Base-by-base conservation (phyloP, 2,797 vertebrate species). In the Rhinichthys osculus region DNA sequence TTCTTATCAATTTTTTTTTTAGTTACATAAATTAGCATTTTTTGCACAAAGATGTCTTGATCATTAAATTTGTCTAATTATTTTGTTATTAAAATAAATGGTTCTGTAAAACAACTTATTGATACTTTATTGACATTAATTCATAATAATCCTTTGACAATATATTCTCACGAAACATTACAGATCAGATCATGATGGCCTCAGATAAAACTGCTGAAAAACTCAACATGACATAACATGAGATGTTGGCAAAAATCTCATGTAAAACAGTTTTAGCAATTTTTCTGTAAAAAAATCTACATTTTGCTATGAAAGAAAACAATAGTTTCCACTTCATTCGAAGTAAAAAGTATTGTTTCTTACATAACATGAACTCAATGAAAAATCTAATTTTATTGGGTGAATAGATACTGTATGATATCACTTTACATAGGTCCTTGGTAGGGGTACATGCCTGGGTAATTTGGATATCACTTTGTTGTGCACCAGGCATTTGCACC, bases 1-100 rank as follows among this genome's bases (percentile, higher is more conserved):
- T 30, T 54, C 1, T n/a, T 30, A 4, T 70, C 4, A 9, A 9
- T 17, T 67, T 5, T 52, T 67, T 5, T 52, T 59, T 70, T 59
- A 1, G 3, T 16, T n/a, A n/a, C 7, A 83, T 74, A 54, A 81
- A 81, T 69, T 2, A 27, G 47, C 21, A 19, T 33, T 59, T 42
- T 59, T 83, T 76, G 57, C 71, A 50, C 27, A 83, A 30, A 54
- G n/a, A 33, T 78, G 35, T 23, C 4, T 78, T 66, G 1, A 81
- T 52, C 66, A 27, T 33, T 70, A 70, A 50, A 47, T 23, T n/a
- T 78, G 17, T 59, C 47, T 40, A 7, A 40, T 10, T 30, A 33
- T 44, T 69, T 38, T 19, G 67, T 66, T 42, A 67, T 52, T 40
- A 14, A 52, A 76, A 54, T 76, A 30, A 59, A 44, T 72, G 5